These are phyloP conservation scores for Neoniphon sammara DNA, from an alignment of 2,797 vertebrate genomes.

Conservation along the genomic window DNA sequence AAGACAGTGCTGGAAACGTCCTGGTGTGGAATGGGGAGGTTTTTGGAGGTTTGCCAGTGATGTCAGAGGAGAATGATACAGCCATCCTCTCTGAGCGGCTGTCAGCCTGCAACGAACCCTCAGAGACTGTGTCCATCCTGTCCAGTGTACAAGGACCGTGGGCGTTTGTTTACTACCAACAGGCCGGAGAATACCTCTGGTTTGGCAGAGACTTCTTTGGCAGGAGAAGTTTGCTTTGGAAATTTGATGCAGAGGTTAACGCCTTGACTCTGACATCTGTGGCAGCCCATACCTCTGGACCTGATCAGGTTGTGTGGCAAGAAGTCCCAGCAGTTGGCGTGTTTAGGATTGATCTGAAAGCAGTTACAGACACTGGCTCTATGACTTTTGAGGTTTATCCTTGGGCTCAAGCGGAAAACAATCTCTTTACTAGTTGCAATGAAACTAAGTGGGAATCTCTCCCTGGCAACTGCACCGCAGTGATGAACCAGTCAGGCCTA, in stretches of 20 bases:
- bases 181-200: constrained; percentile 86
- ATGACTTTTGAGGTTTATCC: constrained; percentile 85
- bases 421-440: constrained; percentile 25
- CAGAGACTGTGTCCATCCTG: constrained; percentile 84
- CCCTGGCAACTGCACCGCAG: constrained; percentile 69
- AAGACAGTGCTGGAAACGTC: constrained; percentile 84
- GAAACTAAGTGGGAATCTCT: constrained; percentile 69
- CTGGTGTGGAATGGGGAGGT: constrained; percentile 97
- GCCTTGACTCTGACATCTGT: constrained; percentile 86
- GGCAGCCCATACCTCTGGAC: constrained; percentile 48
- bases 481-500: constrained; percentile 75
- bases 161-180: constrained; percentile 93
- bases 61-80: constrained; percentile 87
- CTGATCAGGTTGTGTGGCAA: constrained; percentile 75
- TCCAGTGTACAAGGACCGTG: constrained; percentile 88
- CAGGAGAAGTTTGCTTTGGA: constrained; percentile 94
- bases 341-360: constrained; percentile 88
- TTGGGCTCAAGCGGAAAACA: constrained; percentile 76
- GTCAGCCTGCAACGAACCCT: constrained; percentile 75
- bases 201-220: constrained; percentile 97
- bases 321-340: constrained; percentile 92
- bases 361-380: constrained; percentile 52
- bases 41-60: constrained; percentile 87
- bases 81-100: constrained; percentile 82
- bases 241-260: constrained; percentile 63